Percentiles rank a stretch among this genome's conserved stretches.
Evolutionary conservation across 2,888 invertebrate genomes (phyloP).

Genomic region (Stegana nigrithorax): DNA sequence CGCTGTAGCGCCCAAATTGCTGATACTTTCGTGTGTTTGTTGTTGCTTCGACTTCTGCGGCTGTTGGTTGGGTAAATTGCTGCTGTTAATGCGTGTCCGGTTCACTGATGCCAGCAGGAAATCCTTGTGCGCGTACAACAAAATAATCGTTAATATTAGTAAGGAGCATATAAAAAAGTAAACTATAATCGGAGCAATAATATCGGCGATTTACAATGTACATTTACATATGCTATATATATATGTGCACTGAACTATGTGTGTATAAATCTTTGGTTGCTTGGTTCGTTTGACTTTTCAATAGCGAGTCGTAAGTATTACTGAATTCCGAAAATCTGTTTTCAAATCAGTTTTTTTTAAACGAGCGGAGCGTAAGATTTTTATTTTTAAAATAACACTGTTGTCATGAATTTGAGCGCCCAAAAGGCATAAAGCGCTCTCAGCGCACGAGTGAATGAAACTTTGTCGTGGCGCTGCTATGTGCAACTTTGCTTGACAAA

Average conservation of each 20-base stretch:
- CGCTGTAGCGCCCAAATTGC: conserved; percentile 6
- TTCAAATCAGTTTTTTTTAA: too few relatives aligned
- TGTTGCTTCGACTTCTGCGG: conserved; percentile 28
- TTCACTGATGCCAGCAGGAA: conserved; percentile 51
- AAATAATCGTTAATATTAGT: conserved; percentile 31
- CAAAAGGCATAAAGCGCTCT: too few relatives aligned
- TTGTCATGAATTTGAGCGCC: not conserved
- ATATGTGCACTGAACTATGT: not conserved
- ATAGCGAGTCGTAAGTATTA: conserved; percentile 44
- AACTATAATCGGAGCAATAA: conserved; percentile 34
- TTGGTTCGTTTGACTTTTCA: conserved; percentile 24
- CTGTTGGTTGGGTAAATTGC: conserved; percentile 22
- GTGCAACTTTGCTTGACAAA: too few relatives aligned
- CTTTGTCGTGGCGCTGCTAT: too few relatives aligned
- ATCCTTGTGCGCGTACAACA: conserved; percentile 54
- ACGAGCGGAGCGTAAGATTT: not conserved
- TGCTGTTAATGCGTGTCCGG: conserved; percentile 35
- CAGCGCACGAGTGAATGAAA: too few relatives aligned
- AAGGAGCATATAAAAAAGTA: conserved; percentile 28
- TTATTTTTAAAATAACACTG: not conserved
- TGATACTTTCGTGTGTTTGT: conserved; percentile 28
- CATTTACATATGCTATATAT: not conserved
- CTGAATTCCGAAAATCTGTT: conserved; percentile 32
- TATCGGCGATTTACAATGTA: too few relatives aligned
- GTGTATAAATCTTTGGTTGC: not conserved